Conservation (phyloP, 2,113 vertebrate species). For the Syngnathus floridae region DNA sequence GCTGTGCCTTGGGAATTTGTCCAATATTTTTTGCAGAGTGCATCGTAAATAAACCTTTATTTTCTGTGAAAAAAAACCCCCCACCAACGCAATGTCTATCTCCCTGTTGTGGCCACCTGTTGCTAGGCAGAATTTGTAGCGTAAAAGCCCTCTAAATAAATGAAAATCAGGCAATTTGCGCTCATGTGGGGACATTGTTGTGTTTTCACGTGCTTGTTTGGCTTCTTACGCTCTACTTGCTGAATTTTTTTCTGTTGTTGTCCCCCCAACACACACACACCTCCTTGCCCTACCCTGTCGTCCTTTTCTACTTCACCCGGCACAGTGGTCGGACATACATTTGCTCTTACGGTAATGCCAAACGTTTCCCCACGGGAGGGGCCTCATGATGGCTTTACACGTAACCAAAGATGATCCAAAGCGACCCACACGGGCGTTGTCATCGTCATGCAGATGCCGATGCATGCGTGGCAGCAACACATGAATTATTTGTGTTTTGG, state of each 20-base stretch:
- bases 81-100: too few relatives aligned
- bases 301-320: neutral
- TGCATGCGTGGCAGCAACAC: neutral
- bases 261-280: neutral
- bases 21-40: too few relatives aligned
- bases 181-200: neutral
- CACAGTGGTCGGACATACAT: slow-evolving; percentile 1
- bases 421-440: neutral
- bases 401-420: neutral
- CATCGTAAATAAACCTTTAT: too few relatives aligned
- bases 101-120: neutral
- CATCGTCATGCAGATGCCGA: neutral
- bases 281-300: neutral
- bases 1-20: too few relatives aligned
- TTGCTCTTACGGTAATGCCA: slow-evolving; percentile 1
- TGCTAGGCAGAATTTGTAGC: neutral
- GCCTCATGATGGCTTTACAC: neutral
- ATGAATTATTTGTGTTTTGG: slow-evolving; percentile 31
- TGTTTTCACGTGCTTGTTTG: neutral
- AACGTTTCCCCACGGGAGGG: neutral
- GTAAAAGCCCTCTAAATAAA: neutral
- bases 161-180: neutral
- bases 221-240: neutral
- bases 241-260: neutral
- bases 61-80: too few relatives aligned